These are phyloP conservation scores for Argopecten irradians DNA, from an alignment of 1,140 invertebrate species.

Conservation along the genomic window DNA sequence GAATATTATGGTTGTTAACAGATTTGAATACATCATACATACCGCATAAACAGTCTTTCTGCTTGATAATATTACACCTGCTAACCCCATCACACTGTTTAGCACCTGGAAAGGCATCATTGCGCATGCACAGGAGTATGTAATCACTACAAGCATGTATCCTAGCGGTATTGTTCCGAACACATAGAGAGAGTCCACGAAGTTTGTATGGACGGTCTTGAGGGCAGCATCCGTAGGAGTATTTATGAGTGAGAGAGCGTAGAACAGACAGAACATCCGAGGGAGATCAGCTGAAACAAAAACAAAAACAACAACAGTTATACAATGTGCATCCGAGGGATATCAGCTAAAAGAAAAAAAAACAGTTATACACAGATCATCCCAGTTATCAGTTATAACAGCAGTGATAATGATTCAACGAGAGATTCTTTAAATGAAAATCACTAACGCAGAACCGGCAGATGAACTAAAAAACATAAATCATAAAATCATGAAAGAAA, in stretches of 20 bases:
- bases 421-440: too few species aligned
- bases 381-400: too few species aligned
- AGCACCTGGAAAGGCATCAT: background rate
- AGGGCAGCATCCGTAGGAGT: background rate
- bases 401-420: too few species aligned
- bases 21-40: background rate
- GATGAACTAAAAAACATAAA: too few species aligned
- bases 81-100: background rate
- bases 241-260: background rate
- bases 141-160: background rate
- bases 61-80: background rate
- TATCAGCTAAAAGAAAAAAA: too few species aligned
- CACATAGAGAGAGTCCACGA: background rate
- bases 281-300: background rate
- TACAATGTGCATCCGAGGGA: too few species aligned
- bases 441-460: too few species aligned
- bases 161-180: background rate
- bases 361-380: too few species aligned
- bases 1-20: background rate
- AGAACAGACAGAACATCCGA: background rate
- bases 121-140: conserved; percentile 3
- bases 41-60: background rate
- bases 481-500: too few species aligned
- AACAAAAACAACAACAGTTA: background rate
- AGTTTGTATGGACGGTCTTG: background rate